Percentiles rank a stretch among this genome's conserved stretches.
Conservation (phyloP, 2,888 invertebrate species). For the Drosophila falleni region DNA sequence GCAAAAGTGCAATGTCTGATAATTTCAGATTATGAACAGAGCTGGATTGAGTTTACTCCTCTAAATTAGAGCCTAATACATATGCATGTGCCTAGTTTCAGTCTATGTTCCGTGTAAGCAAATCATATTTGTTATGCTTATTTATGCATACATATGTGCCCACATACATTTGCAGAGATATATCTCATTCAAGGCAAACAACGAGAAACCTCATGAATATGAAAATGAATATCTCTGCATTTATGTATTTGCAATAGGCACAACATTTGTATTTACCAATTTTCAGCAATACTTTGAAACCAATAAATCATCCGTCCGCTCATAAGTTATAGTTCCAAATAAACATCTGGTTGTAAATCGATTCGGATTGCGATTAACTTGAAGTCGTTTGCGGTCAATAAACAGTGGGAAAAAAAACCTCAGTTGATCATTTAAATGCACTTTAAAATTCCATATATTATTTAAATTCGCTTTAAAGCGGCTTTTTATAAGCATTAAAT, state of each 20-base stretch:
- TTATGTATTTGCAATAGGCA: constrained; percentile 42
- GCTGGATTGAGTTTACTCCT: background rate
- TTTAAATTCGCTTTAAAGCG: background rate
- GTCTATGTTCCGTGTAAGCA: background rate
- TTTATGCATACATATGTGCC: constrained; percentile 8
- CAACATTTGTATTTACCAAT: constrained; percentile 43
- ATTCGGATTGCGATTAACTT: constrained; percentile 8
- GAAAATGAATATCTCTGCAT: constrained; percentile 30
- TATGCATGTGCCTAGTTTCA: background rate
- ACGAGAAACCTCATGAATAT: constrained; percentile 52
- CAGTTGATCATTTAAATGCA: background rate
- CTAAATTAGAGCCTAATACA: background rate
- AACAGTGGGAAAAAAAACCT: background rate
- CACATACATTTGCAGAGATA: constrained; percentile 34
- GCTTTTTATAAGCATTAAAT: background rate
- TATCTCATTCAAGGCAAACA: constrained; percentile 29
- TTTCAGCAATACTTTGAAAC: constrained; percentile 17
- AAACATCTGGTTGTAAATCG: background rate
- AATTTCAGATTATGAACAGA: background rate
- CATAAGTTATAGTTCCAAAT: background rate
- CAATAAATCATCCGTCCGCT: background rate
- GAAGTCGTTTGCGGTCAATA: constrained; percentile 1
- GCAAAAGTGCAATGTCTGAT: constrained; percentile 6
- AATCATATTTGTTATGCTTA: constrained; percentile 14
- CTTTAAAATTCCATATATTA: constrained; percentile 3